phyloP scores from a whole-genome alignment of 2,888 invertebrate genomes.

The Sarcophaga subvicina region DNA sequence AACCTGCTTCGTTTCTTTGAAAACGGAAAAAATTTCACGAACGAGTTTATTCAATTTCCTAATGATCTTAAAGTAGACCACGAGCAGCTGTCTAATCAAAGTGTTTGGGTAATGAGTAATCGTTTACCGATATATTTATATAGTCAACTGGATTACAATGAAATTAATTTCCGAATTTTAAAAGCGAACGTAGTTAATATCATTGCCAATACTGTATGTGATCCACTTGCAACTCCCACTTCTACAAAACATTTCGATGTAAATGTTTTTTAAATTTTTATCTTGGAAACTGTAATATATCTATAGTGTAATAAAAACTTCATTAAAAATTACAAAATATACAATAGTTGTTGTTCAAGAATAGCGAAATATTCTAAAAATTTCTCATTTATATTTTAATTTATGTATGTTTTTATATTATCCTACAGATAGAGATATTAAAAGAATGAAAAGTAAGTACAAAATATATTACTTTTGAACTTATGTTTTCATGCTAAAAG shows the following conservation, averaged over 20 bases:
- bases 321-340: too few species aligned
- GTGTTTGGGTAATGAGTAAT: constrained; percentile 90
- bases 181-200: constrained; percentile 86
- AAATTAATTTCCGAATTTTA: constrained; percentile 89
- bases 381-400: too few species aligned
- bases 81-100: constrained; percentile 83
- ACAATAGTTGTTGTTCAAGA: too few species aligned
- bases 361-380: too few species aligned
- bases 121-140: constrained; percentile 89
- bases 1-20: constrained; percentile 83
- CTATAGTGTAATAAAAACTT: too few species aligned
- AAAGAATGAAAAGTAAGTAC: too few species aligned
- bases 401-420: too few species aligned
- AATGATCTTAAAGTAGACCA: constrained; percentile 91
- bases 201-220: constrained; percentile 87
- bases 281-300: too few species aligned
- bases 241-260: not conserved
- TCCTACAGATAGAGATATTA: too few species aligned
- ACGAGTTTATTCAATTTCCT: constrained; percentile 87
- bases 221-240: constrained; percentile 82
- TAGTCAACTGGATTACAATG: constrained; percentile 84
- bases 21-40: constrained; percentile 25
- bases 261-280: too few species aligned
- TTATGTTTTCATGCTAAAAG: too few species aligned
- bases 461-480: too few species aligned